Conservation (phyloP, 2,113 vertebrate genomes). For the Zonotrichia leucophrys region DNA sequence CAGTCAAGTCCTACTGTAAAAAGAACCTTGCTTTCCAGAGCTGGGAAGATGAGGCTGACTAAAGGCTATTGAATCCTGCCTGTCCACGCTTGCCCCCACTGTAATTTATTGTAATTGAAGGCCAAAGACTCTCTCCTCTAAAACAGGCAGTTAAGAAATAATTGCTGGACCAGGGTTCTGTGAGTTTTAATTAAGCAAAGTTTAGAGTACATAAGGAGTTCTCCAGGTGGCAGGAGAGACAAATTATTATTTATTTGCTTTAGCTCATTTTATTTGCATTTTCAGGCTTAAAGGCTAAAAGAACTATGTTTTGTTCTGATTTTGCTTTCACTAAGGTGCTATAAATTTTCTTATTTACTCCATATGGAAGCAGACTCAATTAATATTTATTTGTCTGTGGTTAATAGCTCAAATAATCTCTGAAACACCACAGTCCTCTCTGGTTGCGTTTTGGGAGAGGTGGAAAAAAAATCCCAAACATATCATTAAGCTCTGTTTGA, state of each 20-base stretch:
- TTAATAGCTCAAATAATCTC: conserved; percentile 26
- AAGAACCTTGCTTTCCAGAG: background rate
- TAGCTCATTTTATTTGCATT: conserved; percentile 27
- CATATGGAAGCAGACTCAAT: background rate
- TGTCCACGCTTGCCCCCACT: background rate
- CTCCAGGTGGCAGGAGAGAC: conserved; percentile 1
- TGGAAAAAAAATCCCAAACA: background rate
- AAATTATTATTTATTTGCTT: conserved; percentile 54
- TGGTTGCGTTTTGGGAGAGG: background rate
- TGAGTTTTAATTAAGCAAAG: conserved; percentile 18
- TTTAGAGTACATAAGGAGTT: conserved; percentile 17
- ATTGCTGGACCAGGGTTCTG: background rate
- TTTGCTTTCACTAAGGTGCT: background rate
- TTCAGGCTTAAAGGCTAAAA: conserved; percentile 1
- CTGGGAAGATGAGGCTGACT: background rate
- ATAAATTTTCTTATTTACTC: conserved; percentile 5
- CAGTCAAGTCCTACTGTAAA: conserved; percentile 1
- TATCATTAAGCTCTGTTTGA: background rate
- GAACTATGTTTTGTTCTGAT: background rate
- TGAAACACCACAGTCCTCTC: background rate
- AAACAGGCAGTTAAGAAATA: conserved; percentile 38
- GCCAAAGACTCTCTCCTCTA: background rate
- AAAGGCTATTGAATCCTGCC: conserved; percentile 33
- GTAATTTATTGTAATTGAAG: conserved; percentile 41
- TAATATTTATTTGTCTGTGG: background rate